Base-by-base conservation (phyloP, 2,888 invertebrate species). In the Tortricodes alternella region DNA sequence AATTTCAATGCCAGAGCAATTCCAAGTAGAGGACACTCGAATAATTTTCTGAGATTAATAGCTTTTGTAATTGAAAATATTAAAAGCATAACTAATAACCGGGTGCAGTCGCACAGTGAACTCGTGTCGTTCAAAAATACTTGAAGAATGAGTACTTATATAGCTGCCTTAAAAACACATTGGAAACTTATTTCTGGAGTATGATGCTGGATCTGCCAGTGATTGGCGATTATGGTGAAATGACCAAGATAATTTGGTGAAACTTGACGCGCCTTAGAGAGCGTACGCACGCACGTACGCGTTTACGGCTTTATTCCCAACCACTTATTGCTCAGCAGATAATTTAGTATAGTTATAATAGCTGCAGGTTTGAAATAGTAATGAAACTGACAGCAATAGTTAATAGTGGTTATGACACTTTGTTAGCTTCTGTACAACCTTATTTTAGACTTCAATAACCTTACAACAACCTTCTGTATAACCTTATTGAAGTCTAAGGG, bases 1-100 rank as follows among this genome's bases (percentile, higher is more conserved):
- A 51, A 50, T 62, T 65, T 64, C 59, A 63, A 64, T 64, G 61
- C 60, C 59, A 53, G 61, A 62, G 59, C 63, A 9, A 27, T 38
- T 44, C 3, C 16, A 15, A 46, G 29, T 44, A 19, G n/a, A n/a
- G 32, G 11, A 34, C 41, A 49, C 34, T 13, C 19, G 19, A 15
- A 41, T 46, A 41, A 18, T 46, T 46, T 46, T 37, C 49, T 27
- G n/a, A 51, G 24, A 32, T 34, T 51, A 39, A 52, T 44, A 24
- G 35, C 13, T 9, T 24, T 27, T 35, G 15, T 44, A 52, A 44
- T 44, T 44, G 35, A 52, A 13, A 24, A 24, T n/a, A 44, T 52
- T 35, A 35, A 35, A 35, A 24, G 35, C 35, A 24, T 24, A 35
- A 18, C 18, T 13, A 37, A 51, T 51, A 43, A 41, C 21, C 1